Conservation (phyloP, 2,113 vertebrate genomes). For the Stegastes partitus region DNA sequence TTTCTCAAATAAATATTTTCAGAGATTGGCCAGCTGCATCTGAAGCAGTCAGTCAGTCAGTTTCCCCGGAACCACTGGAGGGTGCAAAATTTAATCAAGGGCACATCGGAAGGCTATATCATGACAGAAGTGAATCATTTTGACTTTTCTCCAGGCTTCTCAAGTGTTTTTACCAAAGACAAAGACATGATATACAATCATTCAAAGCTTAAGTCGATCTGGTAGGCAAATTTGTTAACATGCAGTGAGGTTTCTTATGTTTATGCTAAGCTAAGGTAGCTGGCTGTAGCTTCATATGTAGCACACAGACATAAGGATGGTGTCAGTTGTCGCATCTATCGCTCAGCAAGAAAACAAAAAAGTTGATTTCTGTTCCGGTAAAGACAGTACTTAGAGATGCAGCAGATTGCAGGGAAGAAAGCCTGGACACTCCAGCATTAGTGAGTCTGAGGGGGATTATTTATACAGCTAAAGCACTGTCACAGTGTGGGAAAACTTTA, state of each 20-base stretch:
- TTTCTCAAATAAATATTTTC: not conserved
- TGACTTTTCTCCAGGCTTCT: too few species aligned
- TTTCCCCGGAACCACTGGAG: not conserved
- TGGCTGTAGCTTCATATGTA: not conserved
- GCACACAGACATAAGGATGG: too few species aligned
- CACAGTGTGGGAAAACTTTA: constrained; percentile 53
- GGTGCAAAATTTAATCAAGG: not conserved
- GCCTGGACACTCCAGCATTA: constrained; percentile 35
- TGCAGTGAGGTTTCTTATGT: not conserved
- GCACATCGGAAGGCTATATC: not conserved
- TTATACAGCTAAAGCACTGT: constrained; percentile 38
- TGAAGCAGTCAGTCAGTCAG: constrained; percentile 2
- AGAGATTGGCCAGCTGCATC: not conserved
- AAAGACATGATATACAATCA: too few species aligned
- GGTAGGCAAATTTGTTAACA: not conserved
- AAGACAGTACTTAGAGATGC: constrained; percentile 7
- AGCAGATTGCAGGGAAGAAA: constrained; percentile 12
- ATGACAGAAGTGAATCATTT: not conserved
- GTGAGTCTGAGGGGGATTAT: constrained; percentile 37
- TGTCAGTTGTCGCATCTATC: not conserved
- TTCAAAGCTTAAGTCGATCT: too few species aligned
- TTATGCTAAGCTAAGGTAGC: not conserved
- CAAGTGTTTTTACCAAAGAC: too few species aligned
- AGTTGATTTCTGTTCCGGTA: not conserved
- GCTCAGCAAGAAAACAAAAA: not conserved